Evolutionary conservation across 30 jellyfish, hydroid and myxozoan genomes (phyloP), one percentile per base, ranked within the genome.

Genomic region (Sanderia malayensis): DNA sequence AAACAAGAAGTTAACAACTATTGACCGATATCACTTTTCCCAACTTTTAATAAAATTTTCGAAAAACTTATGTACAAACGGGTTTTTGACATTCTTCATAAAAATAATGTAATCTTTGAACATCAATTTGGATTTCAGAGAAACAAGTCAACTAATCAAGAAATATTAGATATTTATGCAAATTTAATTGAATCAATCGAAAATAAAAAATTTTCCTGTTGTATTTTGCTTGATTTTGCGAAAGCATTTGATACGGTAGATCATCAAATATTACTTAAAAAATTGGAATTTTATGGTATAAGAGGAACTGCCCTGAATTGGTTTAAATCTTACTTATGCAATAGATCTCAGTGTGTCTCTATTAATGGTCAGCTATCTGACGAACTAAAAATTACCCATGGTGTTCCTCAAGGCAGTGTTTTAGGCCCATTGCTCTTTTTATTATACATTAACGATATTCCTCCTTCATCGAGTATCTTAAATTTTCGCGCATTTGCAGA

Each of bases 331-430:
- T 29, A 31, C 31, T 31, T 64, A 11, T 22, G 31, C 15, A 24
- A 64, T 31, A 29, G 76, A 15, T 8, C 13, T 8, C 76, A 64
- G 37, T n/a, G 18, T 29, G 61, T 64, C 2, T 32, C 13, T 9
- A 64, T 64, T 15, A 45, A 45, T 18, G 46, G 26, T 2, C 20
- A 41, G 7, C 20, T 8, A 22, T 60, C 72, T 60, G 46, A 27
- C 15, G 8, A 6, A 60, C 25, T 18, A 8, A 60, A 22, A 60
- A 19, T 30, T 2, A 21, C 7, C 44, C 26, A 27, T 60, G 25
- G 72, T 60, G 72, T 25, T 19, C 72, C 72, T 15, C 72, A 60
- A 60, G 72, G 72, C 9, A 60, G 72, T 60, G 19, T 60, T 18
- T 45, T 15, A 18, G 72, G 72, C 8, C 72, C 72, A 15, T 25